A percentile compares a stretch with the other conserved stretches of the same genome.
phyloP scores from a whole-genome alignment of 37 sponge, comb jelly and placozoan genomes.

The Ephydatia muelleri region DNA sequence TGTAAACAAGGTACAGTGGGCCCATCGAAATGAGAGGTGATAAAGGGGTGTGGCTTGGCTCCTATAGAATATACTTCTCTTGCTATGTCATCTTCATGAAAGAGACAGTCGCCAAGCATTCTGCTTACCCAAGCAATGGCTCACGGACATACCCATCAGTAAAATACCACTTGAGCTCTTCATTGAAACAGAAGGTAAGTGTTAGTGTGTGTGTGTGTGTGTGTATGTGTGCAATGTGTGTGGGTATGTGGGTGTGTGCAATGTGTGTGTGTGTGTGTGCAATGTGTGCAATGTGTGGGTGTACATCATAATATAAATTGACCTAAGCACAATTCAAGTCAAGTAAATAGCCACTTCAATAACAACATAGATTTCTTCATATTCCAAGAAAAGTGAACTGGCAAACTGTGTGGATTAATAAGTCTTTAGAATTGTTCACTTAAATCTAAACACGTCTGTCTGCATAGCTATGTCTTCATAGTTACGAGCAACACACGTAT shows the following conservation, averaged over 20 bases:
- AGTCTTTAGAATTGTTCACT: no score
- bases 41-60: neutral
- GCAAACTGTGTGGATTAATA: no score
- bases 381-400: no score
- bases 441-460: no score
- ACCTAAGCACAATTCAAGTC: no score
- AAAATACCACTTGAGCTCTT: constrained; percentile 40
- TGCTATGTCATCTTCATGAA: constrained; percentile 59
- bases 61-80: constrained; percentile 7
- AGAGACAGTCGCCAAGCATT: constrained; percentile 61
- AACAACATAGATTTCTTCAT: no score
- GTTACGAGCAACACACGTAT: no score
- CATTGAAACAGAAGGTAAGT: constrained; percentile 26
- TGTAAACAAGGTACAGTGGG: neutral
- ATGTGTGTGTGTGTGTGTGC: neutral
- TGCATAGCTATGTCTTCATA: no score
- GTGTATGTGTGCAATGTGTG: neutral
- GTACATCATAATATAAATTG: no score
- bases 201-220: neutral
- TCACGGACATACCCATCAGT: neutral
- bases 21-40: neutral
- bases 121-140: constrained; percentile 61
- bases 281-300: neutral
- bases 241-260: constrained; percentile 2
- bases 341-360: no score